phyloP scores from a whole-genome alignment of 2,888 invertebrate species.

The Cremastobaeus sp. region DNA sequence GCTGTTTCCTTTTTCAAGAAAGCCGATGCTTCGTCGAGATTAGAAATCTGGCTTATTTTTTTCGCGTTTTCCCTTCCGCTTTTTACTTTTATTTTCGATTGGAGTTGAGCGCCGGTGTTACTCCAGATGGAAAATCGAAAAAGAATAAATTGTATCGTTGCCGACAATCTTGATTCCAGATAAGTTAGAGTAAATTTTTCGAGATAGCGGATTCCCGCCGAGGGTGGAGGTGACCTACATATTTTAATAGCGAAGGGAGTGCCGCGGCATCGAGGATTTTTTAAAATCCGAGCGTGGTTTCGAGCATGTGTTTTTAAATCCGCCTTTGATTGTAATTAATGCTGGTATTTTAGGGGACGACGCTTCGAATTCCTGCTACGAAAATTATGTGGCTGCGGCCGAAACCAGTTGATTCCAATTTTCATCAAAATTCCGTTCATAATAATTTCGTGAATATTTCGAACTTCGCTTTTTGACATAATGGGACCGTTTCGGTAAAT shows the following conservation, averaged over 20 bases:
- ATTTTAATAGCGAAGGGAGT: conserved; percentile 32
- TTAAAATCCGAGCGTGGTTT: conserved; percentile 22
- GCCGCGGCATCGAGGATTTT: too few species aligned
- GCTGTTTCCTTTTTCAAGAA: conserved; percentile 9
- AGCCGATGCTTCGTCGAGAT: background rate
- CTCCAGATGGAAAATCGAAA: conserved; percentile 34
- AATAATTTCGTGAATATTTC: too few species aligned
- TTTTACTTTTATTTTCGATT: conserved; percentile 22
- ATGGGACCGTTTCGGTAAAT: too few species aligned
- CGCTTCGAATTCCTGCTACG: background rate
- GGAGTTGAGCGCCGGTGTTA: conserved; percentile 11
- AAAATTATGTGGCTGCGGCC: too few species aligned
- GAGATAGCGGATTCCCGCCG: conserved; percentile 11
- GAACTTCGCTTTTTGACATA: too few species aligned
- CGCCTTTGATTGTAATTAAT: conserved; percentile 23
- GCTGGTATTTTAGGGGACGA: conserved; percentile 7
- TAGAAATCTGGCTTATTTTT: conserved; percentile 10
- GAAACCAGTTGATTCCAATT: too few species aligned
- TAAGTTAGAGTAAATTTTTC: conserved; percentile 24
- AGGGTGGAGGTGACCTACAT: conserved; percentile 36
- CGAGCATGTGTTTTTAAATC: conserved; percentile 21
- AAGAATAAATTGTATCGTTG: conserved; percentile 32
- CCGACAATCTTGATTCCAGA: conserved; percentile 35
- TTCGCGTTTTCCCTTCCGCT: background rate
- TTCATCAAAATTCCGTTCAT: too few species aligned